These are phyloP conservation scores for Rotaria sp. DNA, from an alignment of 2,888 invertebrate species.

Conservation along the genomic window DNA sequence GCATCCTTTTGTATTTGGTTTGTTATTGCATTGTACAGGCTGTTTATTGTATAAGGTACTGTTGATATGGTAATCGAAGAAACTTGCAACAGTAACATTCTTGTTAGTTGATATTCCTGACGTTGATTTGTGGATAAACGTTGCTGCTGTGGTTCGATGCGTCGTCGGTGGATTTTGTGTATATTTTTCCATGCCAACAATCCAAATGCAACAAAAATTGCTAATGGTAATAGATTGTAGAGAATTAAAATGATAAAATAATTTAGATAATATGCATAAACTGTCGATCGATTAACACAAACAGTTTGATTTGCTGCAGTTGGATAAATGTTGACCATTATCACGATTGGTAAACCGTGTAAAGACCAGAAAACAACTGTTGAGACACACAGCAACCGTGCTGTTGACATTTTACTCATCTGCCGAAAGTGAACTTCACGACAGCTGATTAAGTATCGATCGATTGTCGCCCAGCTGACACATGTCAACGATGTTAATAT, in stretches of 20 bases:
- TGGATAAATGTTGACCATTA: neutral
- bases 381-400: neutral
- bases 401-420: neutral
- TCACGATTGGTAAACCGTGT: neutral
- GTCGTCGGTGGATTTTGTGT: neutral
- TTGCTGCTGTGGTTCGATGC: neutral
- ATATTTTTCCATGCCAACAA: neutral
- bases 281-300: neutral
- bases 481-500: neutral
- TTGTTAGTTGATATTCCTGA: neutral
- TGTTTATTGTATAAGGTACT: neutral
- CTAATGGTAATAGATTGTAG: neutral
- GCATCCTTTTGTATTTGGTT: neutral
- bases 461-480: neutral
- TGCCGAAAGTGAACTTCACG: neutral
- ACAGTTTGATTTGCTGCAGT: neutral
- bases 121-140: neutral
- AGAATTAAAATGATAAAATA: neutral
- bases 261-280: neutral
- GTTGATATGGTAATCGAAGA: neutral
- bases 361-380: neutral
- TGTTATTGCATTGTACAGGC: neutral
- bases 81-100: neutral
- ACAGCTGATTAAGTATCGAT: neutral
- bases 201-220: neutral